Base-by-base conservation (phyloP, 2,113 vertebrate genomes). In the Abramis brama region DNA sequence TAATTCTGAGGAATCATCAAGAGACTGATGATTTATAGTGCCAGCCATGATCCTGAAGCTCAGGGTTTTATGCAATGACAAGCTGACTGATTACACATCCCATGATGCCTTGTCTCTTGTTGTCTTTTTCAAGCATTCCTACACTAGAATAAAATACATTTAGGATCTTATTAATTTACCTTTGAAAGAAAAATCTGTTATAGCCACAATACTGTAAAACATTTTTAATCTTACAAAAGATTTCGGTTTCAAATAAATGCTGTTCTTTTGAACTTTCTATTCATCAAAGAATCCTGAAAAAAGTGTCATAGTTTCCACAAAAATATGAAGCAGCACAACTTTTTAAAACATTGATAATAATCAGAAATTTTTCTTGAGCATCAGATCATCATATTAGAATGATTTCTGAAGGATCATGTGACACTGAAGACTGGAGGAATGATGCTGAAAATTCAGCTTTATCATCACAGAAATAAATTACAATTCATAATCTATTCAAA, bases 381-480 rank as follows among this genome's bases (percentile, higher is more conserved):
- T 0, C 17, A 70, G 0, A 70, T 36, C 17, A 21, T 0, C 17
- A 36, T 2, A 2, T 21, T 0, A 21, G 19, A 21, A 0, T 19
- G 15, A 70, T 71, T 71, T 43, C 36, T n/a, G 68, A 43, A 43
- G 36, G 36, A n/a, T 71, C 68, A 43, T 70, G 66, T 39, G 66
- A 70, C 33, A 39, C 66, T 36, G 68, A 36, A 39, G 21, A 12
- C 68, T 64, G 19, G 21, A 43, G 5, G 3, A 43, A 43, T 71
- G 21, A 27, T 68, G 64, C 27, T 68, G 6, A 19, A 68, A 33
- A 68, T 36, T 19, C 15, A 5, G 33, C 8, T 70, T 70, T 36
- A 1, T 33, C 4, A 36, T 70, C 8, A 36, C 30, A 36, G 15
- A 17, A 70, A 21, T 36, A 21, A 21, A 39, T 23, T 10, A 21